These are phyloP conservation scores for Caenorhabditis sinica DNA, from an alignment of 2,888 invertebrate genomes.

Conservation along the genomic window DNA sequence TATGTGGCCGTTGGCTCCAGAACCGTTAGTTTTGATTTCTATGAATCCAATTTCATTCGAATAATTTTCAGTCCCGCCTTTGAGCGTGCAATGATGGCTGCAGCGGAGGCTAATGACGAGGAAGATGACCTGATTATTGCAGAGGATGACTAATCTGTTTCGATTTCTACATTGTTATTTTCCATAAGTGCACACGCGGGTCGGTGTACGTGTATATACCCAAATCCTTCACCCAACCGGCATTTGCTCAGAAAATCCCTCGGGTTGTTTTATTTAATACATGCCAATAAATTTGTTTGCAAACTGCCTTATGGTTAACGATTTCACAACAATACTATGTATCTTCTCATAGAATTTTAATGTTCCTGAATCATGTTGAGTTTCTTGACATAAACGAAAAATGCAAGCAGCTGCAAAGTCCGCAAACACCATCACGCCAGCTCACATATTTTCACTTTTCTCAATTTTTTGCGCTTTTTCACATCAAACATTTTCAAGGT, in stretches of 20 bases:
- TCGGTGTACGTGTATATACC: conserved; percentile 35
- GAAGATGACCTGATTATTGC: conserved; percentile 2
- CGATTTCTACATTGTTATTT: background rate
- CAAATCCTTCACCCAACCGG: background rate
- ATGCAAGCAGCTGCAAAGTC: too few relatives aligned
- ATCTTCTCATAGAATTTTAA: background rate
- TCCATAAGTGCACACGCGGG: conserved; percentile 38
- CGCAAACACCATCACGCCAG: conserved; percentile 16
- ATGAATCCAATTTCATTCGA: too few relatives aligned
- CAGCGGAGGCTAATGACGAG: background rate
- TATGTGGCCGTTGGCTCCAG: conserved; percentile 71
- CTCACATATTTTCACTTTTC: too few relatives aligned
- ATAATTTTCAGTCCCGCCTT: conserved; percentile 23
- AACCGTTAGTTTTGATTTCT: background rate
- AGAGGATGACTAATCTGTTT: background rate
- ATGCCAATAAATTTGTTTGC: conserved; percentile 5
- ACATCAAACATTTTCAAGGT: background rate
- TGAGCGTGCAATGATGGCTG: background rate
- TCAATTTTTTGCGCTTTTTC: too few relatives aligned
- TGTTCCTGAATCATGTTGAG: background rate
- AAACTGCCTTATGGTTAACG: too few relatives aligned
- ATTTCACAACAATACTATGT: too few relatives aligned
- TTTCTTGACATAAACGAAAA: too few relatives aligned
- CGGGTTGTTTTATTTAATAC: conserved; percentile 6
- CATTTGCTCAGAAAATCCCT: conserved; percentile 22